Conservation (phyloP, 2,113 vertebrate genomes). For the Xiphorhynchus elegans region DNA sequence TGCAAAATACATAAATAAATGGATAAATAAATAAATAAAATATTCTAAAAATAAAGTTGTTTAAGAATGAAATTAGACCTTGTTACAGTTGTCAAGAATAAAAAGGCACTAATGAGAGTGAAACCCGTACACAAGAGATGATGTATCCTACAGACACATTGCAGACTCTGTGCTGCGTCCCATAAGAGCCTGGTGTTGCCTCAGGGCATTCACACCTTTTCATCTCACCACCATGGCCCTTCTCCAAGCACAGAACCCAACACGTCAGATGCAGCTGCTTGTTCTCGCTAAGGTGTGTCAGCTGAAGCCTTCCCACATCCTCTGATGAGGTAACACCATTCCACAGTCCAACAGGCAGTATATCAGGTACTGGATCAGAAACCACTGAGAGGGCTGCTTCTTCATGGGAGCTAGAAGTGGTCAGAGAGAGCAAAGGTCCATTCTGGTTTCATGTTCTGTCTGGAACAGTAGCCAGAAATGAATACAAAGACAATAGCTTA, state of each 20-base stretch:
- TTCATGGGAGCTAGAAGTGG: background rate
- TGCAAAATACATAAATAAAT: background rate
- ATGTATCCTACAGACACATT: background rate
- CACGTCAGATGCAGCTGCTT: background rate
- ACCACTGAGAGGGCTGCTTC: background rate
- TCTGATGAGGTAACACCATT: background rate
- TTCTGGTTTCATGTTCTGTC: background rate
- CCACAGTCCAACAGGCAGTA: background rate
- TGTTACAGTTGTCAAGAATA: background rate
- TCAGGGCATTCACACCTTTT: background rate
- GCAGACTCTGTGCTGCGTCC: background rate
- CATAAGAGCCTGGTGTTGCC: accelerated
- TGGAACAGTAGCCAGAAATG: background rate
- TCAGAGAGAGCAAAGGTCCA: background rate
- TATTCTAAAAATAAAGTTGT: background rate
- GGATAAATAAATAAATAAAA: background rate
- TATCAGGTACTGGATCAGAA: background rate
- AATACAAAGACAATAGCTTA: background rate
- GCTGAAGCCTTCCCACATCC: background rate
- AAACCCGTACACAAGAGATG: background rate
- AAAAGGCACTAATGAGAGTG: background rate
- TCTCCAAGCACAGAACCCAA: background rate
- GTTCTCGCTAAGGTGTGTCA: background rate
- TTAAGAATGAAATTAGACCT: background rate
- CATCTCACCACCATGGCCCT: background rate